Conservation (phyloP, 1,140 invertebrate genomes). For the Aphelinus atriplicis region DNA sequence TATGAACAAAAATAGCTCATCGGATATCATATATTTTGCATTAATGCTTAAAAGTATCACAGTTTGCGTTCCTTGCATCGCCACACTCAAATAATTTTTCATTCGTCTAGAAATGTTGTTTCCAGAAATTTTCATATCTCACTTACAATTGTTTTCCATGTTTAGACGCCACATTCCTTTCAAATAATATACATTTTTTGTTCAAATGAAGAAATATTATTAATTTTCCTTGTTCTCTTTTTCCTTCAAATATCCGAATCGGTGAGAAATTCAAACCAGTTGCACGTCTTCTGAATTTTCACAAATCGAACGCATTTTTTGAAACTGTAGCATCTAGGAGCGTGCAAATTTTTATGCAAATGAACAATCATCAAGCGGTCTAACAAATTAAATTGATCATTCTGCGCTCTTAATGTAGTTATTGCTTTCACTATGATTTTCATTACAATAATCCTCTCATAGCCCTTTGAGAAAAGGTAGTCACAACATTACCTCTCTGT, state of each 20-base stretch:
- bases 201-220: too few relatives aligned
- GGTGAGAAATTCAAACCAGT: too few relatives aligned
- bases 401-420: constrained; percentile 32
- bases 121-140: too few relatives aligned
- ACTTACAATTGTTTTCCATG: too few relatives aligned
- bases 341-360: neutral
- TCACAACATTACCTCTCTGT: neutral
- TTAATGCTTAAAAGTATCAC: constrained; percentile 55
- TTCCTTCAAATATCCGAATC: too few relatives aligned
- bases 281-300: neutral
- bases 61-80: constrained; percentile 49
- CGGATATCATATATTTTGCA: constrained; percentile 20
- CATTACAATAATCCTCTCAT: constrained; percentile 14
- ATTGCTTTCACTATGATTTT: constrained; percentile 44
- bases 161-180: too few relatives aligned
- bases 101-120: neutral
- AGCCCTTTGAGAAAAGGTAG: neutral
- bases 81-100: neutral
- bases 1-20: constrained; percentile 16
- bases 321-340: constrained; percentile 6
- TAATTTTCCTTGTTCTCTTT: neutral
- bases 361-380: constrained; percentile 1
- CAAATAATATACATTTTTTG: too few relatives aligned
- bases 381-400: constrained; percentile 2
- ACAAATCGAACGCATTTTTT: neutral